Percentiles rank a stretch among this genome's conserved stretches.
These are phyloP conservation scores for Crematogaster levior DNA, from an alignment of 2,888 invertebrate species.

Conservation along the genomic window DNA sequence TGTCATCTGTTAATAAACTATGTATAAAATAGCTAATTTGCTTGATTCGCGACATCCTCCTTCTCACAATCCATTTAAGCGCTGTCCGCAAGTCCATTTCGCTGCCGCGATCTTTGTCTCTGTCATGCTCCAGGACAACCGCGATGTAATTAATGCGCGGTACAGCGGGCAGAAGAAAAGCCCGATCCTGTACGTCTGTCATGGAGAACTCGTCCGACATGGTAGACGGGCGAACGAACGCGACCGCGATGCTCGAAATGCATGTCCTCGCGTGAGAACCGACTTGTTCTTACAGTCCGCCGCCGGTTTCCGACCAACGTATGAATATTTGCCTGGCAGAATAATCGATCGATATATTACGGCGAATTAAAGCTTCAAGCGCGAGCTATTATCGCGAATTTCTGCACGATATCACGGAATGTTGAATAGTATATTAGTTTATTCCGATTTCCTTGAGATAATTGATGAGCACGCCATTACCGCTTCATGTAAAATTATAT, in stretches of 20 bases:
- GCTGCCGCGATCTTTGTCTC: conserved; percentile 39
- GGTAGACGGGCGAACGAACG: conserved; percentile 51
- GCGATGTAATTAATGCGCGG: conserved; percentile 78
- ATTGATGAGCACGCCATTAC: conserved; percentile 13
- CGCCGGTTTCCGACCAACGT: conserved; percentile 55
- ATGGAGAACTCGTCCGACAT: conserved; percentile 50
- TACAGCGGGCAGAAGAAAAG: conserved; percentile 66
- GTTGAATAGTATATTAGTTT: conserved; percentile 26
- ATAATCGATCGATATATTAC: conserved; percentile 55
- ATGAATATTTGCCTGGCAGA: conserved; percentile 58
- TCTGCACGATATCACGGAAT: conserved; percentile 4
- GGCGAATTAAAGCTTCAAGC: conserved; percentile 20
- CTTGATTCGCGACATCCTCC: conserved; percentile 21
- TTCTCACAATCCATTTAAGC: conserved; percentile 27
- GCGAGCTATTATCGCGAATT: conserved; percentile 6
- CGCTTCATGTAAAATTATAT: conserved; percentile 43
- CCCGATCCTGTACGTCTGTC: conserved; percentile 64
- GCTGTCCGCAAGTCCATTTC: conserved; percentile 17
- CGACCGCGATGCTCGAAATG: conserved; percentile 66
- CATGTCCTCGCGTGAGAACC: conserved; percentile 78
- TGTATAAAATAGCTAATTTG: conserved; percentile 17
- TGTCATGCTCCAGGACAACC: conserved; percentile 49
- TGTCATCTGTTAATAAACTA: conserved; percentile 23
- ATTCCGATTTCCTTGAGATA: conserved; percentile 39
- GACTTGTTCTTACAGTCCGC: conserved; percentile 72